phyloP scores from a whole-genome alignment of 1,140 invertebrate species.

The Cotesia vestalis region DNA sequence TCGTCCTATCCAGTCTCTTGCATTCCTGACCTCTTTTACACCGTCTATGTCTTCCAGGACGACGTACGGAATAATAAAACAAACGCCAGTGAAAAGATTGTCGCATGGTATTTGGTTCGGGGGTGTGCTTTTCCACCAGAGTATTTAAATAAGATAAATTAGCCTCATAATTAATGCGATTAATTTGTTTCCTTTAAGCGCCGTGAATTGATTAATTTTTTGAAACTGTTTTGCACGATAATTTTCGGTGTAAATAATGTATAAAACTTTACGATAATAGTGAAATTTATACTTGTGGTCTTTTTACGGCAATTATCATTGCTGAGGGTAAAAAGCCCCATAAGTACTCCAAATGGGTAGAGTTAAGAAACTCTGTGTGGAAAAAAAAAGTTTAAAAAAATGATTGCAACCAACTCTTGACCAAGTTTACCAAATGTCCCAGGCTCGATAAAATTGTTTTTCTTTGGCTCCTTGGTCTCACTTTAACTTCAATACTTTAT shows the following conservation, averaged over 20 bases:
- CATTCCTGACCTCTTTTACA: conserved; percentile 29
- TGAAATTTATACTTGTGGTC: background rate
- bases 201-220: too few relatives aligned
- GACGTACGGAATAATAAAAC: conserved; percentile 33
- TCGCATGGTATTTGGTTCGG: background rate
- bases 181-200: too few relatives aligned
- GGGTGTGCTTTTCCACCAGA: too few relatives aligned
- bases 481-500: conserved; percentile 16
- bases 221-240: too few relatives aligned
- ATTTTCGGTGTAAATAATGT: too few relatives aligned
- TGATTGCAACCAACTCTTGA: conserved; percentile 43
- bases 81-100: background rate
- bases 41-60: conserved; percentile 9
- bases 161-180: too few relatives aligned
- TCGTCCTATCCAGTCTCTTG: conserved; percentile 18
- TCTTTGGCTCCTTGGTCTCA: conserved; percentile 45
- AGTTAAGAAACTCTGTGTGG: conserved; percentile 48
- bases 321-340: conserved; percentile 2
- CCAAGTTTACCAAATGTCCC: conserved; percentile 55
- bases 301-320: conserved; percentile 24
- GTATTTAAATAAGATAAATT: too few relatives aligned
- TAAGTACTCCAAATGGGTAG: conserved; percentile 52
- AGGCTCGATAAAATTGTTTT: conserved; percentile 61
- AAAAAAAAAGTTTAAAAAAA: conserved; percentile 45
- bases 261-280: background rate